These are phyloP conservation scores for Callosobruchus maculatus DNA, from an alignment of 2,888 invertebrate genomes.

Conservation along the genomic window DNA sequence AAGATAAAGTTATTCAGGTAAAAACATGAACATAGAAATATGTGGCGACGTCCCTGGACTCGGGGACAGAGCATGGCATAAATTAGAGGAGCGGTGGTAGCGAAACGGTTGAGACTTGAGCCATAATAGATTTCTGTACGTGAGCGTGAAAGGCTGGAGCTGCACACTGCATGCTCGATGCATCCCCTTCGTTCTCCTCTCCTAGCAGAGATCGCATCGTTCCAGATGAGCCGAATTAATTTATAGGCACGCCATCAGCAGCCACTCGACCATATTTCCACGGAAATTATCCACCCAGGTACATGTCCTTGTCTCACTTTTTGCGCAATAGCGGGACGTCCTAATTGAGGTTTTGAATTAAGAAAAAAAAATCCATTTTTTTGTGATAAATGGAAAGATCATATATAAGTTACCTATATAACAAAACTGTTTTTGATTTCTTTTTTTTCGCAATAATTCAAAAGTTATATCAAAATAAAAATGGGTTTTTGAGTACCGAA, in stretches of 20 bases:
- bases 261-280: background rate
- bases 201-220: background rate
- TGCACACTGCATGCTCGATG: background rate
- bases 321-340: no score
- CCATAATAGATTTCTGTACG: background rate
- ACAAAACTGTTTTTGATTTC: no score
- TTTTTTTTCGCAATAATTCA: no score
- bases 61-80: background rate
- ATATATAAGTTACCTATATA: no score
- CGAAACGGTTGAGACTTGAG: background rate
- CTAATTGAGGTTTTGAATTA: no score
- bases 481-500: no score
- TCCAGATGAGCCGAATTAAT: background rate
- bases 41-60: background rate
- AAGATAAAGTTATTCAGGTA: no score
- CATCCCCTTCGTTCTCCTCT: background rate
- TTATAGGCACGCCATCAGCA: background rate
- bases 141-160: background rate
- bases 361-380: no score
- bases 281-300: background rate
- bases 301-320: background rate
- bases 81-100: background rate
- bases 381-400: no score
- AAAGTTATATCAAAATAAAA: no score
- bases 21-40: no score